phyloP scores from a whole-genome alignment of 2,113 vertebrate genomes.

The Scolopax mira region DNA sequence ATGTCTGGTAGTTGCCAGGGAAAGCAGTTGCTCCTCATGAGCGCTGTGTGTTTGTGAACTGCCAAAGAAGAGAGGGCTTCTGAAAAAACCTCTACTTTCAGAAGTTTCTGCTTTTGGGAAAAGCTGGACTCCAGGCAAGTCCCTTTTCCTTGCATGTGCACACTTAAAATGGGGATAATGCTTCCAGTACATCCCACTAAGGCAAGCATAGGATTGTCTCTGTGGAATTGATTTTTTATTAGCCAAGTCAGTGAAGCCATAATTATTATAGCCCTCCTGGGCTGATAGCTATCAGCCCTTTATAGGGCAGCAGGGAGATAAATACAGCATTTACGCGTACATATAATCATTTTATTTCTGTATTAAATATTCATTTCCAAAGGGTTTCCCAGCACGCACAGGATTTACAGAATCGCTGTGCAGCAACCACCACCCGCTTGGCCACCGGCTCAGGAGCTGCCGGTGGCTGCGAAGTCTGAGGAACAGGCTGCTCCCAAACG shows the following conservation, averaged over 20 bases:
- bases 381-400: neutral
- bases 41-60: neutral
- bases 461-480: fast-evolving
- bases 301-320: conserved; percentile 4
- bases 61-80: neutral
- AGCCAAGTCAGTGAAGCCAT: neutral
- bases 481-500: neutral
- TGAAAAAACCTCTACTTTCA: neutral
- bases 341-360: neutral
- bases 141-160: neutral
- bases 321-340: conserved; percentile 9
- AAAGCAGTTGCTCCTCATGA: fast-evolving
- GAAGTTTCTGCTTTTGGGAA: neutral
- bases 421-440: neutral
- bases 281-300: conserved; percentile 10
- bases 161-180: fast-evolving
- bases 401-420: neutral
- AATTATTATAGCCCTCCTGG: conserved; percentile 19
- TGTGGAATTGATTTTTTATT: neutral
- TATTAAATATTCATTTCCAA: conserved; percentile 47
- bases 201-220: neutral
- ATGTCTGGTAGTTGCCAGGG: neutral
- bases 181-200: neutral
- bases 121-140: neutral
- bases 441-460: fast-evolving